Base-by-base conservation (phyloP, 2,113 vertebrate species). In the Canis aureus region DNA sequence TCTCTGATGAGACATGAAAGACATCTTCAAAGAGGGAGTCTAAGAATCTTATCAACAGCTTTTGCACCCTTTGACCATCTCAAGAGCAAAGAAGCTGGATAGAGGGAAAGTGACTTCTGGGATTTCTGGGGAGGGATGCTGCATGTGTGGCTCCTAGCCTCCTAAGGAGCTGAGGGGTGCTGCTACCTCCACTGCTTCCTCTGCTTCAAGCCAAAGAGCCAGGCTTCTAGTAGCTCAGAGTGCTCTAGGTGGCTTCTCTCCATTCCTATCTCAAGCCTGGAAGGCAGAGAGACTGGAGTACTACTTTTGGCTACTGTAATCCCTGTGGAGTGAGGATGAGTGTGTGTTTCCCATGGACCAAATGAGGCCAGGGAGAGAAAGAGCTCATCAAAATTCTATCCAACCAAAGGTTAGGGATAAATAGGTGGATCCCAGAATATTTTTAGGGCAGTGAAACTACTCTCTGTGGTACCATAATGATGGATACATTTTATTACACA, bases 161-260 rank as follows among this genome's bases (percentile, higher is more conserved):
- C 22, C 43, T 35, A 1, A 1, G 27, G 10, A 35, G 6, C 6
- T 9, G 2, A 35, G 25, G 8, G 2, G 0, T 74, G 13, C 22
- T 60, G 17, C 35, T 27, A 2, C 0, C 1, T 71, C 19, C 2
- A 11, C 60, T 32, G 5, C 0, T 1, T 71, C 15, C 43, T 78
- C 43, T 29, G 43, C 15, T 25, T 51, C 74, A 9, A 51, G 74
- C 43, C 25, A 10, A 25, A 25, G 1, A 16, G 25, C 10, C 17
- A 8, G 16, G 6, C 1, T 19, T 7, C 19, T 25, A 43, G 8
- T 1, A 19, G 16, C 4, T 12, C 51, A 19, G 25, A 76, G 2
- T 11, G 7, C 10, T 32, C n/a, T 10, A 12, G 13, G 17, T 3
- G 20, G 20, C 27, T 93, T 59, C 32, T 22, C 43, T 62, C 15